A percentile compares a stretch with the other conserved stretches of the same genome.
These are phyloP conservation scores for Rhamnusium bicolor DNA, from an alignment of 2,888 invertebrate species.

Conservation along the genomic window DNA sequence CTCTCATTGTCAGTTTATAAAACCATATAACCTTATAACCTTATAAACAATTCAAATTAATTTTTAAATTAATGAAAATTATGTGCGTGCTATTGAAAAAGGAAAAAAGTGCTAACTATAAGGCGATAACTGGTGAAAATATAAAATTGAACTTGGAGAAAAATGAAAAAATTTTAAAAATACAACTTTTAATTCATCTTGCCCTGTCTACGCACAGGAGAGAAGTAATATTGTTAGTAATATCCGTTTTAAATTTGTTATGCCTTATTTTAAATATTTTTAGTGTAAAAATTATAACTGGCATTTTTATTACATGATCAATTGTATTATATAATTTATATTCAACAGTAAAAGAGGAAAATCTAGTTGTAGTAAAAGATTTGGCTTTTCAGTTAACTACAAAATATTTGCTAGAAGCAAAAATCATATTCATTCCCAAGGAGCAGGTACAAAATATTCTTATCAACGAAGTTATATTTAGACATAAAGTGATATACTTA, in stretches of 20 bases:
- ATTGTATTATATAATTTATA: slow-evolving; percentile 16
- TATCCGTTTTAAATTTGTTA: slow-evolving; percentile 2
- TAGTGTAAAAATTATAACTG: neutral
- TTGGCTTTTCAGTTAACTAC: slow-evolving; percentile 45
- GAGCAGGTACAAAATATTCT: slow-evolving; percentile 48
- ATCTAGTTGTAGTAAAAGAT: slow-evolving; percentile 40
- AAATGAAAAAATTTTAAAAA: slow-evolving; percentile 16
- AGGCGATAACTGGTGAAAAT: slow-evolving; percentile 33
- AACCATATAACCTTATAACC: too few relatives aligned
- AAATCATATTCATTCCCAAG: slow-evolving; percentile 44
- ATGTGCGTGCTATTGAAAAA: slow-evolving; percentile 41
- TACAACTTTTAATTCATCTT: neutral
- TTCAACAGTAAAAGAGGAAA: slow-evolving; percentile 23
- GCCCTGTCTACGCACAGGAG: neutral
- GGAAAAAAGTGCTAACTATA: slow-evolving; percentile 32
- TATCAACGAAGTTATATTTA: slow-evolving; percentile 50
- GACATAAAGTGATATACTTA: slow-evolving; percentile 44
- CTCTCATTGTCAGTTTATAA: too few relatives aligned
- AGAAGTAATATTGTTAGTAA: neutral
- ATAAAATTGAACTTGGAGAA: slow-evolving; percentile 35
- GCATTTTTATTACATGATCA: slow-evolving; percentile 6
- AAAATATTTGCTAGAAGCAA: slow-evolving; percentile 39
- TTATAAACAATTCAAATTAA: neutral
- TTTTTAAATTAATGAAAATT: slow-evolving; percentile 31
- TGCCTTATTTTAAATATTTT: slow-evolving; percentile 8